phyloP scores from a whole-genome alignment of 2,888 invertebrate genomes.

The Diploptera punctata region DNA sequence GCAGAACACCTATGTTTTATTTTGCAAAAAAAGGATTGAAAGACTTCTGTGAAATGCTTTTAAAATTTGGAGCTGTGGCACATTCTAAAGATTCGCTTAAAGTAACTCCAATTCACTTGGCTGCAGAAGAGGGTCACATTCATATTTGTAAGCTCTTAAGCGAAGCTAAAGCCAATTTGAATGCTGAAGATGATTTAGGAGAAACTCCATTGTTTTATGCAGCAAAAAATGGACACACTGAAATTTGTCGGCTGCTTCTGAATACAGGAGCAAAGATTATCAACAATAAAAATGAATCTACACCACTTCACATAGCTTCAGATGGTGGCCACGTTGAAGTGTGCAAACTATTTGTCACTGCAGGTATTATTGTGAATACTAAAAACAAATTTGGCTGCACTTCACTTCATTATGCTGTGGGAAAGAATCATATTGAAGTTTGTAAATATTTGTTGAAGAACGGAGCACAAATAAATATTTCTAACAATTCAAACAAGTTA shows the following conservation, averaged over 20 bases:
- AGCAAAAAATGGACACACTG: not conserved
- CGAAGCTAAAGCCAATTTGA: not conserved
- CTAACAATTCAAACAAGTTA: not conserved
- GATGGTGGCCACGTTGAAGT: not conserved
- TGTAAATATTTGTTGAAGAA: not conserved
- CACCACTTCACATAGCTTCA: not conserved
- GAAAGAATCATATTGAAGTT: not conserved
- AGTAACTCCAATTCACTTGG: not conserved
- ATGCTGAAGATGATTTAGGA: not conserved
- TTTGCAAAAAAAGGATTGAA: not conserved
- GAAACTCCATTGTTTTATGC: not conserved
- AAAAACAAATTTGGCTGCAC: not conserved
- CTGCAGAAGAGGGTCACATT: not conserved
- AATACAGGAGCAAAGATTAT: not conserved
- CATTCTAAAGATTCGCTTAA: not conserved
- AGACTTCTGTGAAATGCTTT: not conserved
- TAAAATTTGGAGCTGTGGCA: not conserved
- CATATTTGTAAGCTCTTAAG: not conserved
- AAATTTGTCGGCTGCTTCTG: not conserved
- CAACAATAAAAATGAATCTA: not conserved
- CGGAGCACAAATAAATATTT: not conserved
- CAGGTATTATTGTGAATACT: not conserved
- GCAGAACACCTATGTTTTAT: not conserved
- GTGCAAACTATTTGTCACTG: not conserved
- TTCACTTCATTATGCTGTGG: not conserved